Evolutionary conservation across 2,888 invertebrate species (phyloP).

Genomic region (Ormyrus nitidulus): DNA sequence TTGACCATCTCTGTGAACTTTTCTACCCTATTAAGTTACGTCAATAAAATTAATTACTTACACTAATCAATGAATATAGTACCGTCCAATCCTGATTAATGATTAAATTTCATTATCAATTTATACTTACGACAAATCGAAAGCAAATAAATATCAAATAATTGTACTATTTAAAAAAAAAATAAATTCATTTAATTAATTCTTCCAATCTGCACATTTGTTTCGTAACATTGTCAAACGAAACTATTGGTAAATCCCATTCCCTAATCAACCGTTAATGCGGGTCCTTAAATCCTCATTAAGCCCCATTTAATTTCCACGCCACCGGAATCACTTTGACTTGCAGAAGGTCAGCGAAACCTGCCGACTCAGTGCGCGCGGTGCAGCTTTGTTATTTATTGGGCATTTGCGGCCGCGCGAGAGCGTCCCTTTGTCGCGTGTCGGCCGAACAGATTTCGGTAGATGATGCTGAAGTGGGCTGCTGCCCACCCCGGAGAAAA

Average conservation of each 20-base stretch:
- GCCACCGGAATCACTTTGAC: conserved; percentile 28
- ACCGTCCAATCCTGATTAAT: too few species aligned
- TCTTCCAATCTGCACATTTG: too few species aligned
- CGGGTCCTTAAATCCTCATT: conserved; percentile 28
- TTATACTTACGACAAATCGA: too few species aligned
- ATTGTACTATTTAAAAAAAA: too few species aligned
- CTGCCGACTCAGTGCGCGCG: conserved; percentile 18
- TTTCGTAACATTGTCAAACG: too few species aligned
- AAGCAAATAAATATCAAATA: too few species aligned
- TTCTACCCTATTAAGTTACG: neutral
- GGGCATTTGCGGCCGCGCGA: conserved; percentile 72
- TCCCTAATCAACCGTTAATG: neutral
- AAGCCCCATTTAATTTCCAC: conserved; percentile 26
- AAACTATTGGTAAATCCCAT: too few species aligned
- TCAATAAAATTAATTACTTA: neutral
- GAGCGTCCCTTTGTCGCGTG: conserved; percentile 70
- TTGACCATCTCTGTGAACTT: conserved; percentile 8
- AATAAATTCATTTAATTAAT: too few species aligned
- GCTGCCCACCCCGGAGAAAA: conserved; percentile 24
- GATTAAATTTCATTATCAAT: too few species aligned
- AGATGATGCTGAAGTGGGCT: conserved; percentile 36
- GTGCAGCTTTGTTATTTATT: conserved; percentile 64
- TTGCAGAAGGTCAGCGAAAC: neutral
- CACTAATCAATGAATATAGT: too few species aligned
- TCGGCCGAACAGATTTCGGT: conserved; percentile 68